phyloP scores from a whole-genome alignment of 1,140 invertebrate species.

The Helicorthomorpha holstii region DNA sequence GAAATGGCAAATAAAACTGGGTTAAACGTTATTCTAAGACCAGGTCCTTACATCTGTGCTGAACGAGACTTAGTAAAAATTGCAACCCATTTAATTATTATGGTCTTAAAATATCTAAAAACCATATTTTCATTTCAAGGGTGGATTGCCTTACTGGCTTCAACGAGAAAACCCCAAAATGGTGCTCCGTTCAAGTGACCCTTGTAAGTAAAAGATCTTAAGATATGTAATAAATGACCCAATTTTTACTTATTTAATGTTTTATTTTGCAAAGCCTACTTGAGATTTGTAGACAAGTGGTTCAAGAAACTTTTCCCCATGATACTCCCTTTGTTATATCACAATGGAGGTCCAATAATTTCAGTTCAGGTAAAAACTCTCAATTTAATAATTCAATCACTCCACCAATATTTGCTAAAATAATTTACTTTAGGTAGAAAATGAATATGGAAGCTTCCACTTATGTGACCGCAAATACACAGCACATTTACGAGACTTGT shows the following conservation, averaged over 20 bases:
- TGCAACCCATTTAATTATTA: background rate
- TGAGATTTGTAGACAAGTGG: slow-evolving; percentile 42
- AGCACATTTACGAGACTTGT: no score
- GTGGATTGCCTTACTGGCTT: slow-evolving; percentile 70
- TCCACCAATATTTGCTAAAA: no score
- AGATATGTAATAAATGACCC: slow-evolving; percentile 17
- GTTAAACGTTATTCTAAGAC: slow-evolving; percentile 63
- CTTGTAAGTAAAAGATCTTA: slow-evolving; percentile 13
- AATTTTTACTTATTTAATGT: slow-evolving; percentile 27
- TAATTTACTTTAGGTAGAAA: no score
- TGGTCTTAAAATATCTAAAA: background rate
- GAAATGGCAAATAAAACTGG: slow-evolving; percentile 58
- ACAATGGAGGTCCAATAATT: slow-evolving; percentile 62
- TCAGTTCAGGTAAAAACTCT: slow-evolving; percentile 66
- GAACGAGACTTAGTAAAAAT: slow-evolving; percentile 52
- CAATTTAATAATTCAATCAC: no score
- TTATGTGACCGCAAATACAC: no score
- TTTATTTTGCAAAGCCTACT: slow-evolving; percentile 29
- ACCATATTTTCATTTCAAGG: slow-evolving; percentile 29
- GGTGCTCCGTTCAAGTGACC: slow-evolving; percentile 32
- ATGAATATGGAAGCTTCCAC: no score
- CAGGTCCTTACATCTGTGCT: slow-evolving; percentile 88
- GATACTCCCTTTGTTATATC: slow-evolving; percentile 39
- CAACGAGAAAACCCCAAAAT: slow-evolving; percentile 47
- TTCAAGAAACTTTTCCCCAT: slow-evolving; percentile 35